Evolutionary conservation across 2,888 invertebrate genomes (phyloP).

Genomic region (Venusia cambrica): DNA sequence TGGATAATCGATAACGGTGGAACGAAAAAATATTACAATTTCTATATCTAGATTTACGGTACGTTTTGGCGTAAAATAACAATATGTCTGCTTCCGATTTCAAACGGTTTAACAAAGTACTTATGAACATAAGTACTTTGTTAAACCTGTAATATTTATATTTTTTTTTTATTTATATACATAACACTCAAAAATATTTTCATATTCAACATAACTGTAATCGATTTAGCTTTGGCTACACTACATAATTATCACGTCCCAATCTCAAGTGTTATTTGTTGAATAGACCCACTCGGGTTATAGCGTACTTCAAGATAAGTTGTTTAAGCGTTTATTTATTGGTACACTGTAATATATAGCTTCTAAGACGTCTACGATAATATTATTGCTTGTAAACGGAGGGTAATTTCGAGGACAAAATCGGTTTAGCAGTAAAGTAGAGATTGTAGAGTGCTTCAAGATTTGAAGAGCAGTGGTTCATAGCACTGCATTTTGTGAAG

Average conservation of each 20-base stretch:
- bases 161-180: too few species aligned
- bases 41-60: not conserved
- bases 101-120: too few species aligned
- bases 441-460: constrained; percentile 6
- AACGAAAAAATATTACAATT: constrained; percentile 23
- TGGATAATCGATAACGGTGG: constrained; percentile 40
- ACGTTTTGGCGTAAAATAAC: too few species aligned
- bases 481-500: constrained; percentile 44
- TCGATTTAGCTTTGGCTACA: too few species aligned
- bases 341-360: constrained; percentile 20
- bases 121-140: too few species aligned
- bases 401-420: constrained; percentile 1
- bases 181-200: too few species aligned
- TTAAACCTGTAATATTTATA: too few species aligned
- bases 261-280: constrained; percentile 34
- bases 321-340: constrained; percentile 28
- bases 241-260: constrained; percentile 31
- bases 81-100: too few species aligned
- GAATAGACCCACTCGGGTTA: constrained; percentile 32
- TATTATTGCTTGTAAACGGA: constrained; percentile 5
- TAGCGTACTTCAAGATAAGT: constrained; percentile 33
- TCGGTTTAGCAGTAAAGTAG: constrained; percentile 7
- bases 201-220: too few species aligned
- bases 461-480: constrained; percentile 15
- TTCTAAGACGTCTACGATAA: constrained; percentile 14